Conservation (phyloP, 2,113 vertebrate species). For the Spermophilus dauricus region DNA sequence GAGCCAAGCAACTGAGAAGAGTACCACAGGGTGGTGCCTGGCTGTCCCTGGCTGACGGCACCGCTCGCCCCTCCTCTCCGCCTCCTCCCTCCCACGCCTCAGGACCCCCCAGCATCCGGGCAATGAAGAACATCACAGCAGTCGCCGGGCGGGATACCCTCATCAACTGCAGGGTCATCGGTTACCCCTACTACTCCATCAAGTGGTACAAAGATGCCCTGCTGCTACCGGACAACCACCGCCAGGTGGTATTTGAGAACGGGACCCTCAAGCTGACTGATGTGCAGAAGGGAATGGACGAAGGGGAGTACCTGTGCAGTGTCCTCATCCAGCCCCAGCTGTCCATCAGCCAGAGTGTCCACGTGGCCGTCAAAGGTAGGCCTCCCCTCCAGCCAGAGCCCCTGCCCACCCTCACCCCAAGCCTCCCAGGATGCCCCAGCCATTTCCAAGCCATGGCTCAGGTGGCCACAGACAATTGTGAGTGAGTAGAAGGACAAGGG, state of each 20-base stretch:
- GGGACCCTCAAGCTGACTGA: conserved; percentile 98
- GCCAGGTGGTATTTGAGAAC: conserved; percentile 98
- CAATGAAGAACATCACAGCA: conserved; percentile 98
- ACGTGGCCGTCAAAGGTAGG: conserved; percentile 98
- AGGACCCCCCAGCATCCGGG: conserved; percentile 98
- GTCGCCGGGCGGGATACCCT: conserved; percentile 98
- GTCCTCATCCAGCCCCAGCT: conserved; percentile 98
- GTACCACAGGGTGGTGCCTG: conserved; percentile 14
- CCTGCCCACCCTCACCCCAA: not conserved
- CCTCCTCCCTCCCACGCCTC: conserved; percentile 76
- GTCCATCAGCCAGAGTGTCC: conserved; percentile 98
- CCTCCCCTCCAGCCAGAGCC: accelerated
- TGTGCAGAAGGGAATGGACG: conserved; percentile 99
- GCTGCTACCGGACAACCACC: conserved; percentile 98
- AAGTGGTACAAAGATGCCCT: conserved; percentile 99
- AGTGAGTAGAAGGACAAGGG: not conserved
- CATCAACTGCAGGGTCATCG: conserved; percentile 99
- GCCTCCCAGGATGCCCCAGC: accelerated
- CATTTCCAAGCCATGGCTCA: too few species aligned
- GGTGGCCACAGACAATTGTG: not conserved
- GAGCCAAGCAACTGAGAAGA: conserved; percentile 64
- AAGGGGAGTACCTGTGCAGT: conserved; percentile 98
- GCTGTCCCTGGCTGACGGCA: conserved; percentile 85
- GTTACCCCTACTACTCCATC: conserved; percentile 99
- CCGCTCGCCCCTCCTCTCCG: conserved; percentile 81